Conservation (phyloP, 2,888 invertebrate genomes). For the Zhengitettix transpicula region DNA sequence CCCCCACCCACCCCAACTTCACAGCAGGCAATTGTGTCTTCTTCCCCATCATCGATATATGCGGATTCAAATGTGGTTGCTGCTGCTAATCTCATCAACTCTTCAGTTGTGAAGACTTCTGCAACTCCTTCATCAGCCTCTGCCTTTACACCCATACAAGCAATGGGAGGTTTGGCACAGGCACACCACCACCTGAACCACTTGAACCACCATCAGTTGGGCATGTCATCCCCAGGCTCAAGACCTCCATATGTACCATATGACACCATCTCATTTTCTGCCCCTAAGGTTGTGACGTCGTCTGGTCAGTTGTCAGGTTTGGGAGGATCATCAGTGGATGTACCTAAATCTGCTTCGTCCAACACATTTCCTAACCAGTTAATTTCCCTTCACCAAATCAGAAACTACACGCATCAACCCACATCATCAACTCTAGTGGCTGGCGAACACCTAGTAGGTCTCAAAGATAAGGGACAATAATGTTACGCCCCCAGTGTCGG, state of each 20-base stretch:
- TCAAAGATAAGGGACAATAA: constrained; percentile 14
- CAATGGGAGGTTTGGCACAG: constrained; percentile 48
- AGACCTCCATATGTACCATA: constrained; percentile 58
- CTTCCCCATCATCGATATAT: constrained; percentile 9
- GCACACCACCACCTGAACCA: constrained; percentile 33
- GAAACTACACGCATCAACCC: constrained; percentile 89
- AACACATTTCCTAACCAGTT: constrained; percentile 76
- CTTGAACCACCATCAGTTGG: constrained; percentile 33
- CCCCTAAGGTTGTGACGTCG: constrained; percentile 21
- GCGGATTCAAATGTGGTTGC: constrained; percentile 21
- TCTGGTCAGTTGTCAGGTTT: constrained; percentile 28
- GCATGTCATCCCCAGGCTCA: constrained; percentile 10
- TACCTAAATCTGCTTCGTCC: constrained; percentile 40
- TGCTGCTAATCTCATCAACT: constrained; percentile 31
- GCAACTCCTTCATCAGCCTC: constrained; percentile 71
- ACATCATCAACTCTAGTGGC: constrained; percentile 48
- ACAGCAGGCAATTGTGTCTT: constrained; percentile 10
- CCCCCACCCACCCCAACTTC: constrained; percentile 21
- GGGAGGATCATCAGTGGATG: constrained; percentile 21
- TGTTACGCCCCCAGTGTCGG: constrained; percentile 3
- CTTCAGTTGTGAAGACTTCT: constrained; percentile 34
- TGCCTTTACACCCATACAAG: constrained; percentile 89
- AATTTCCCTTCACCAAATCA: constrained; percentile 89
- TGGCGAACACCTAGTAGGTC: constrained; percentile 38
- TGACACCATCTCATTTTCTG: constrained; percentile 74